Percentiles rank a stretch among this genome's conserved stretches.
Evolutionary conservation across 2,888 invertebrate genomes (phyloP).

Genomic region (Dynastes hyllus): DNA sequence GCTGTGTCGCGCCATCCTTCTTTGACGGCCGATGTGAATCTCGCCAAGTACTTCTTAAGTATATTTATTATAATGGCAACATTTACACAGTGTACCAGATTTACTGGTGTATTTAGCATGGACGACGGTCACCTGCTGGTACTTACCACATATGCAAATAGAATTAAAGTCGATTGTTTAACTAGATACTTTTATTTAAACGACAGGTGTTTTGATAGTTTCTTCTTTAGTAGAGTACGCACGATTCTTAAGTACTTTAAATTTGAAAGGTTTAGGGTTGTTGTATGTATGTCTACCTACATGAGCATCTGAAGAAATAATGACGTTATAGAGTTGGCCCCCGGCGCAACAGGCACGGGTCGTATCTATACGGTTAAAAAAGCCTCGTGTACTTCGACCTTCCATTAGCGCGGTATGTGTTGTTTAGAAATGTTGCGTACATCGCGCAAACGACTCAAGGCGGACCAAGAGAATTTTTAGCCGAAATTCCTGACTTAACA

Average conservation of each 20-base stretch:
- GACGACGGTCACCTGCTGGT: slow-evolving; percentile 25
- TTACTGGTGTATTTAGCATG: slow-evolving; percentile 36
- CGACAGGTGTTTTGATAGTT: slow-evolving; percentile 28
- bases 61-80: slow-evolving; percentile 18
- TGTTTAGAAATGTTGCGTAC: too few relatives aligned
- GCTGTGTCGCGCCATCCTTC: not conserved
- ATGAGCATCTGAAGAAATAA: too few relatives aligned
- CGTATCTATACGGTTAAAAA: too few relatives aligned
- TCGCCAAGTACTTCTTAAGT: not conserved
- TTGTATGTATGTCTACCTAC: too few relatives aligned
- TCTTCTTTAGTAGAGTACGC: not conserved
- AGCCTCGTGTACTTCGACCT: too few relatives aligned
- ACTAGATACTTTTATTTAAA: slow-evolving; percentile 21
- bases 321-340: too few relatives aligned
- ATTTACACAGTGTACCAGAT: slow-evolving; percentile 38
- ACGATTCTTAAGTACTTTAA: not conserved
- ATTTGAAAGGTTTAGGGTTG: too few relatives aligned
- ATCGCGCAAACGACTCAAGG: too few relatives aligned
- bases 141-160: slow-evolving; percentile 36
- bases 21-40: slow-evolving; percentile 7
- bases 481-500: too few relatives aligned
- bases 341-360: too few relatives aligned
- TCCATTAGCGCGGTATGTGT: too few relatives aligned
- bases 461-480: too few relatives aligned
- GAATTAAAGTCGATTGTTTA: slow-evolving; percentile 34